Base-by-base conservation (phyloP, 2,797 vertebrate species). In the Labroides dimidiatus region DNA sequence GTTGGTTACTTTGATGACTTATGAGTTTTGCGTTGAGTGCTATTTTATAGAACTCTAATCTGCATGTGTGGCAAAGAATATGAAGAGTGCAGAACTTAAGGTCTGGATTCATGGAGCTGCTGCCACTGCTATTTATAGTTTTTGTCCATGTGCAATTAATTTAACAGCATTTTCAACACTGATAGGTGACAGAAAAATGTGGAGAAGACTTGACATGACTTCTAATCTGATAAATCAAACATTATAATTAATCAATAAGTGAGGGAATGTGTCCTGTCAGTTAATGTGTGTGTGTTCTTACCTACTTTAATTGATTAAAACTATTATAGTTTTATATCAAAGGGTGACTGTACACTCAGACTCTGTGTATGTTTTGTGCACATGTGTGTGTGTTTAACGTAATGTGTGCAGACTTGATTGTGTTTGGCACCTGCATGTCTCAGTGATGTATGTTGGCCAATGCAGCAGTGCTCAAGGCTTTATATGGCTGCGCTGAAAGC, bases 31-130 rank as follows among this genome's bases (percentile, higher is more conserved):
- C 36, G 21, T 23, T 0, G 36, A 21, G 45, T 20, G 44, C 17
- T 21, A 27, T 65, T 52, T 70, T 36, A n/a, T 7, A 64, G 43
- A 13, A 59, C 66, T 76, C 71, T 16, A 56, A 41, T 71, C 14
- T 51, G 66, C 6, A 1, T 36, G 62, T 50, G 74, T 27, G 19
- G 55, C 61, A 72, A 60, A 64, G 41, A 69, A 59, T 51, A 63
- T 83, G 73, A 74, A 0, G 20, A 70, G 70, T 44, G 61, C 81
- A 65, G 75, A 77, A 71, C 77, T 75, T 30, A 77, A 67, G 68
- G 72, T 84, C 23, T 57, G 52, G 19, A 52, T 76, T 72, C n/a
- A 59, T 58, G 45, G 65, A 71, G 49, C 30, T 33, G 30, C 61
- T 70, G 78, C 54, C 55, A 58, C 52, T 50, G 67, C 77, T 54